Evolutionary conservation across 1,140 invertebrate species (phyloP), one percentile per base, ranked within the genome.

Genomic region (Cydia splendana): DNA sequence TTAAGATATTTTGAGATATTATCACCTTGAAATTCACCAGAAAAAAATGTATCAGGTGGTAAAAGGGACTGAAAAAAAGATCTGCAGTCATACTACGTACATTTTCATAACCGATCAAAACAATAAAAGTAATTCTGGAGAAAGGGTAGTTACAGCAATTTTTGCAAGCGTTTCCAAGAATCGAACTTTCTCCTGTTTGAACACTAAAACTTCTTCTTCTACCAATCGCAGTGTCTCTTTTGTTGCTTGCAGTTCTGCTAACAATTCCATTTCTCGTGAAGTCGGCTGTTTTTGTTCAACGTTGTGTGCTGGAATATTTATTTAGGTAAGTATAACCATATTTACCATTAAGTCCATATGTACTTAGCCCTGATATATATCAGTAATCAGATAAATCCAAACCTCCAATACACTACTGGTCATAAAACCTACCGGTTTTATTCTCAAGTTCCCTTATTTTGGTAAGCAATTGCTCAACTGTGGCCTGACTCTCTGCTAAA

Each of bases 101-200:
- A 20, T 45, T 34, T 42, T 67, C 20, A 34, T 76, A 69, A 76
- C 10, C 34, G 13, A 18, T 42, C 34, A 34, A 30, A 73, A 15
- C 51, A 67, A 38, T 13, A 77, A 77, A 62, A 78, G 34, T 38
- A 69, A 76, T 67, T 65, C 20, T 62, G 76, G n/a, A 80, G 53
- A 73, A 2, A 67, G 30, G 75, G 80, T 80, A 83, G 34, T 89
- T 85, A 93, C 91, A 76, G 90, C 77, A 57, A 91, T 91, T 80
- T 92, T 93, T 2, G 90, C 84, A 62, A 93, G 79, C 15, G 90
- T 90, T 78, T 92, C 91, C 77, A 93, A 78, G 81, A 93, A 93
- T 30, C 85, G 84, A 65, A 91, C 84, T 88, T 93, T 93, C 65
- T 93, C 91, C 67, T 81, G 83, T 84, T 90, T 92, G 80, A 83